phyloP scores from a whole-genome alignment of 1,140 invertebrate genomes.

The Chionoecetes opilio region DNA sequence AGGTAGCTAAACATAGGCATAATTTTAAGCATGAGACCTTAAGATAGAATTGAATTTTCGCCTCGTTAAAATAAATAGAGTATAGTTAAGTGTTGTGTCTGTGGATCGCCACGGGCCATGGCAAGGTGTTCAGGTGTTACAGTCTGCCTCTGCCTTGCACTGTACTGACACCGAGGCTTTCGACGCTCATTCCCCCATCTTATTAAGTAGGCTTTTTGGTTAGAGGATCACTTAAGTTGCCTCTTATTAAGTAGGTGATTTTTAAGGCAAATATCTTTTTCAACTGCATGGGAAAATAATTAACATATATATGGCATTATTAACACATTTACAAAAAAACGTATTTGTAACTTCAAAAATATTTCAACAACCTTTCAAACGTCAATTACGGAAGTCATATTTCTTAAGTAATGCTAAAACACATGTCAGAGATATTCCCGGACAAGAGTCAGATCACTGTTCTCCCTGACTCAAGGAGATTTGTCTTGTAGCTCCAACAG shows the following conservation, averaged over 20 bases:
- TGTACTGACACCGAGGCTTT: conserved; percentile 34
- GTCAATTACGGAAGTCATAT: background rate
- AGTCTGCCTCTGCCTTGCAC: background rate
- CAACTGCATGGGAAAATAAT: conserved; percentile 55
- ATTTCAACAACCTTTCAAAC: conserved; percentile 63
- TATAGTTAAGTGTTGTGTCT: too few species aligned
- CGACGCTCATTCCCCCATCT: background rate
- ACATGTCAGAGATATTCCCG: background rate
- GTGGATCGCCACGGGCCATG: background rate
- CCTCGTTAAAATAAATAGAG: too few species aligned
- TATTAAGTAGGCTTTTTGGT: conserved; percentile 37
- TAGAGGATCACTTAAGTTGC: conserved; percentile 56
- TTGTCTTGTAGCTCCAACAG: background rate
- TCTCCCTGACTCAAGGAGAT: background rate
- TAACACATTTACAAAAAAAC: conserved; percentile 42
- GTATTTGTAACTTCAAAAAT: conserved; percentile 60
- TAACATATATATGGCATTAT: conserved; percentile 52
- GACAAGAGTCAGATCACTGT: background rate
- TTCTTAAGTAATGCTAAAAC: conserved; percentile 44
- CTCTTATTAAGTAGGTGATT: conserved; percentile 65
- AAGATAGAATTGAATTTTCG: too few species aligned
- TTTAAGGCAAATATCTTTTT: conserved; percentile 69
- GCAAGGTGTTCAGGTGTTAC: background rate
- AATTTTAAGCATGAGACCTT: too few species aligned
- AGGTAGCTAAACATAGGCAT: too few species aligned